Base-by-base conservation (phyloP, 2,797 vertebrate species). In the Chloroceryle inda region DNA sequence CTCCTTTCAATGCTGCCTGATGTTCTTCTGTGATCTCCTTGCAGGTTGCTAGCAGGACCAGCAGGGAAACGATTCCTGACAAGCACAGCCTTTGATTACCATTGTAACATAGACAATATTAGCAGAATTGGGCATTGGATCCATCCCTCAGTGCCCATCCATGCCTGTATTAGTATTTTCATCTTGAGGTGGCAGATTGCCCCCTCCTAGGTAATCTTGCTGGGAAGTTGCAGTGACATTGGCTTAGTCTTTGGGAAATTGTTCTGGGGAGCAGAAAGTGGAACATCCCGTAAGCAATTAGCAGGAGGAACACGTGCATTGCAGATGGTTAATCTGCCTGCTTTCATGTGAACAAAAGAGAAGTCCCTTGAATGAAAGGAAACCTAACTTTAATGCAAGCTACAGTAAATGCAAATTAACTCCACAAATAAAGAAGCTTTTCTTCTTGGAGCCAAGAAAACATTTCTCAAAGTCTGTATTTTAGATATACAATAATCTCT, bases 391-490 rank as follows among this genome's bases (percentile, higher is more conserved):
- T 96, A 95, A 97, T 95, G 95, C 95, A 94, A 96, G 94, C 96
- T 95, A 94, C 94, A 96, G 96, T 95, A 97, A 96, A 97, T 97
- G 96, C 95, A 97, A 96, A 97, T 97, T 95, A 97, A 95, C 86
- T 94, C 88, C 86, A 92, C 95, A 97, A 96, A 96, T 92, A 96
- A 97, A 95, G 94, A 94, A 93, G 93, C 94, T 92, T 95, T 97
- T 96, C 94, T 96, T 96, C 90, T 87, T 88, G 49, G 88, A 95
- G 77, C 93, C 80, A 93, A 96, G 88, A 94, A 96, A 94, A 95
- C 94, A 90, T 96, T 96, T 97, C 93, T 96, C 92, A 82, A 95
- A 96, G 84, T 96, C 94, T 87, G 84, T 96, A 85, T 95, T 96
- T 96, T 79, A 96, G 91, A 89, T 93, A 92, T 90, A 93, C 92